phyloP scores from a whole-genome alignment of 35 echinoderm and acorn worm genomes.

The Apostichopus californicus region DNA sequence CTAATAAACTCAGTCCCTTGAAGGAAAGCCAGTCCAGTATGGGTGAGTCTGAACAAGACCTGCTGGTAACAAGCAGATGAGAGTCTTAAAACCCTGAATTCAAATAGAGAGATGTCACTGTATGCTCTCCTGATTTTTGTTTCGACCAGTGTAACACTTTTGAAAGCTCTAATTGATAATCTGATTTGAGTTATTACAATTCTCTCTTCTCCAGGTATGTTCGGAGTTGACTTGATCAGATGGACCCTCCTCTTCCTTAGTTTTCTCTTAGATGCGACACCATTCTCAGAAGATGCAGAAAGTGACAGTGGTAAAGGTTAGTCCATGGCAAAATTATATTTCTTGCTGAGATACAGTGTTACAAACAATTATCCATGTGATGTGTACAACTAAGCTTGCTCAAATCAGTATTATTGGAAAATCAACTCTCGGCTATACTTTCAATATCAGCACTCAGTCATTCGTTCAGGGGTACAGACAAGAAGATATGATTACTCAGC shows the following conservation, averaged over 20 bases:
- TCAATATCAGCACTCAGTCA: too few relatives aligned
- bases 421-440: too few relatives aligned
- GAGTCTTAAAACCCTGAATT: too few relatives aligned
- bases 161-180: too few relatives aligned
- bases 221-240: conserved; percentile 78
- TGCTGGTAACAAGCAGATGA: too few relatives aligned
- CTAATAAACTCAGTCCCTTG: conserved; percentile 74
- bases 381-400: too few relatives aligned
- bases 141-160: too few relatives aligned
- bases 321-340: not conserved
- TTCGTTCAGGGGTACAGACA: too few relatives aligned
- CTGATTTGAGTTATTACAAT: not conserved
- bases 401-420: too few relatives aligned
- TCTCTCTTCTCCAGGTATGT: conserved; percentile 62
- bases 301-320: conserved; percentile 18
- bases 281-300: conserved; percentile 56
- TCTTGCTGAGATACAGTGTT: too few relatives aligned
- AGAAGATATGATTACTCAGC: too few relatives aligned
- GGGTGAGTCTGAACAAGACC: conserved; percentile 1
- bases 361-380: too few relatives aligned
- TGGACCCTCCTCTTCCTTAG: conserved; percentile 96
- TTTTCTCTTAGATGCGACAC: conserved; percentile 74
- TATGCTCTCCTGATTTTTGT: not conserved
- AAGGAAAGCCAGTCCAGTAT: conserved; percentile 52
- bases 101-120: not conserved